Conservation (phyloP, 2,888 invertebrate genomes). For the Lydus trimaculatus region DNA sequence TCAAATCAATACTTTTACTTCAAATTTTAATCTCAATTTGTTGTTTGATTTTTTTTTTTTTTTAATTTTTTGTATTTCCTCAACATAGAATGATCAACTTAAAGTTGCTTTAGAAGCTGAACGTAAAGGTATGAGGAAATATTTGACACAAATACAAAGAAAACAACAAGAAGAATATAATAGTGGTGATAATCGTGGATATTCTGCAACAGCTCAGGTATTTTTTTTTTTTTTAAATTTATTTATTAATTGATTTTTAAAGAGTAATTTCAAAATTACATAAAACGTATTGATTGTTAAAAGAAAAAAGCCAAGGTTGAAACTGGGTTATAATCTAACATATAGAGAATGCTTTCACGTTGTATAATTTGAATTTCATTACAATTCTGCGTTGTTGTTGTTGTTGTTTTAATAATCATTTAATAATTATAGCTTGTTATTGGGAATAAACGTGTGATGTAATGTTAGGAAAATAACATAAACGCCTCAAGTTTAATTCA, state of each 20-base stretch:
- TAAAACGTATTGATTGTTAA: background rate
- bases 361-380: conserved; percentile 12
- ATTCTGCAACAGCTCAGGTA: conserved; percentile 35
- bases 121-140: conserved; percentile 62
- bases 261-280: background rate
- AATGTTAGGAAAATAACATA: background rate
- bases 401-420: background rate
- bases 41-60: conserved; percentile 5
- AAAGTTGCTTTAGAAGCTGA: conserved; percentile 66
- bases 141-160: conserved; percentile 56
- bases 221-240: background rate
- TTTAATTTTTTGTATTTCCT: too few species aligned
- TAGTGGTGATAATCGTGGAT: background rate
- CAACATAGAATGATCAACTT: conserved; percentile 67
- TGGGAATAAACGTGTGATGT: background rate
- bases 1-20: background rate
- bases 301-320: conserved; percentile 33
- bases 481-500: background rate
- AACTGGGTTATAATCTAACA: conserved; percentile 26
- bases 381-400: background rate
- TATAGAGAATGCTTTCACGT: conserved; percentile 27
- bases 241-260: background rate
- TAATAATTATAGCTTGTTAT: background rate
- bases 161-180: conserved; percentile 39
- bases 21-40: too few species aligned